phyloP scores from a whole-genome alignment of 2,113 vertebrate genomes.

The Epinephelus moara region DNA sequence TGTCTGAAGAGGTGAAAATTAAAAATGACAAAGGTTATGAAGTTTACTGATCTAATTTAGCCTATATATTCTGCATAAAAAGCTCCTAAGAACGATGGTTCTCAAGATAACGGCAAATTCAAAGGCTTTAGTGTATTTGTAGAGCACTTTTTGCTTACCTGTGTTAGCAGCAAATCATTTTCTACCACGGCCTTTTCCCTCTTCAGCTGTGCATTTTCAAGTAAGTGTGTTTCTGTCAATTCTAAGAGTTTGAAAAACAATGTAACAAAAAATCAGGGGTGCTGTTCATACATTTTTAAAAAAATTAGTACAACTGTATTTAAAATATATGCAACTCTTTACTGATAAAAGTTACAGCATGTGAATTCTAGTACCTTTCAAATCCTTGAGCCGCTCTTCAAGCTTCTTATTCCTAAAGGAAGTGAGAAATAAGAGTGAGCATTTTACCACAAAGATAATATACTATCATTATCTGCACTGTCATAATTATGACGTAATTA shows the following conservation, averaged over 20 bases:
- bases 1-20: conserved; percentile 76
- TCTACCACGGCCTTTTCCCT: conserved; percentile 89
- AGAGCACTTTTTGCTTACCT: conserved; percentile 80
- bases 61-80: neutral
- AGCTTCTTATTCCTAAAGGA: conserved; percentile 88
- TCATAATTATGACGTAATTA: neutral
- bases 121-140: neutral
- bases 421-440: conserved; percentile 34
- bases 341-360: neutral
- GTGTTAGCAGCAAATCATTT: conserved; percentile 88
- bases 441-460: neutral
- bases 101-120: neutral
- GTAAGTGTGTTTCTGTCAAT: conserved; percentile 81
- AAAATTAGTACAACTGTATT: neutral
- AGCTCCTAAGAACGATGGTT: neutral
- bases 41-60: neutral
- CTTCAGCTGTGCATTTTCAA: conserved; percentile 88
- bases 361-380: conserved; percentile 86
- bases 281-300: neutral
- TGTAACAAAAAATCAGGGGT: neutral
- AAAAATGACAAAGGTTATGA: neutral
- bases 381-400: conserved; percentile 88
- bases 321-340: neutral
- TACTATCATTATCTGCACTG: neutral
- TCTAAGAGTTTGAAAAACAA: conserved; percentile 77